phyloP scores from a whole-genome alignment of 2,888 invertebrate species.

The Amiota minor region DNA sequence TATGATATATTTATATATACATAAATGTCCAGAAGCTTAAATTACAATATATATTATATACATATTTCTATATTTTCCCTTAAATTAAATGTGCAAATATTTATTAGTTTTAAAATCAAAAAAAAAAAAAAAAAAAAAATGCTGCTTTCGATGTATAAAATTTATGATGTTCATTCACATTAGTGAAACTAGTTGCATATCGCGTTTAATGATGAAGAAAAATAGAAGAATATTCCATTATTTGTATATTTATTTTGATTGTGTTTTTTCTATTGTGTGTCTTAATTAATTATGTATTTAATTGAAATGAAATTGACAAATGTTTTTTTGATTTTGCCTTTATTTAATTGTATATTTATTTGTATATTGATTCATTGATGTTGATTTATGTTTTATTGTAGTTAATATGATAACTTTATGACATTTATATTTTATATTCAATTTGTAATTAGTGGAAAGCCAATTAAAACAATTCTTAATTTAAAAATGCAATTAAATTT shows the following conservation, averaged over 20 bases:
- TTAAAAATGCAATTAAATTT: background rate
- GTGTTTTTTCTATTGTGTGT: background rate
- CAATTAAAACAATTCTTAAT: background rate
- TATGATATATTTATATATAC: background rate
- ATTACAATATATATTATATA: no score
- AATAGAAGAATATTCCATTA: no score
- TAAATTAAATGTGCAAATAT: slow-evolving; percentile 6
- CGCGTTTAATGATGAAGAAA: no score
- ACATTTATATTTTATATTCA: background rate
- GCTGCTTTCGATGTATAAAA: slow-evolving; percentile 9
- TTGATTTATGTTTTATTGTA: background rate
- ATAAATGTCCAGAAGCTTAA: no score
- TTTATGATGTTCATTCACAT: background rate
- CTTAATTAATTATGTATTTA: slow-evolving; percentile 9
- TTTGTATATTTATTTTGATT: background rate
- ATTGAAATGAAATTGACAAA: slow-evolving; percentile 1
- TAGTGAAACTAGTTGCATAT: no score
- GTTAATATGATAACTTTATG: slow-evolving; percentile 1
- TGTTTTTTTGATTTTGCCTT: background rate
- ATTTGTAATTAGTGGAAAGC: background rate
- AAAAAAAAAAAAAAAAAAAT: no score
- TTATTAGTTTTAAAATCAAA: slow-evolving; percentile 3
- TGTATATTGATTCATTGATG: background rate
- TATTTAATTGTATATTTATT: background rate
- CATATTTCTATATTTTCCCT: no score